Base-by-base conservation (phyloP, 2,113 vertebrate genomes). In the Proterorhinus semilunaris region DNA sequence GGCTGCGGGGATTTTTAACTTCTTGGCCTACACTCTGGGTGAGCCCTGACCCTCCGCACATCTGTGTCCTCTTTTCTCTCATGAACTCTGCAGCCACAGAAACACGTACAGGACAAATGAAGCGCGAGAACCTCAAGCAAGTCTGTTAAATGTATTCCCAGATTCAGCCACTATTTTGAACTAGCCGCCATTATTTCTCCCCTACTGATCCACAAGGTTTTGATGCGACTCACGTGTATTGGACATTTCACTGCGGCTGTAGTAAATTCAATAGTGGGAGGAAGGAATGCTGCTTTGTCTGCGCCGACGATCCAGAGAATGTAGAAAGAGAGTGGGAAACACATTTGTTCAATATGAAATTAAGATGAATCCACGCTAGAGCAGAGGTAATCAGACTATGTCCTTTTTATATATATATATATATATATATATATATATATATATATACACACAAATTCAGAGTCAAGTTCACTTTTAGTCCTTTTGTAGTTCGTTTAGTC, bases 1-100 rank as follows among this genome's bases (percentile, higher is more conserved):
- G 21, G 55, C 95, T 0, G 98, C 97, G 54, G 98, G 97, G 49
- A 82, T 98, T 79, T 96, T 99, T 85, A 99, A 98, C 92, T 99
- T 99, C 73, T 65, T 93, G 51, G 98, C 98, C 45, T 99, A 99
- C 36, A 99, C 97, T 0, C 92, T 99, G 11, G 98, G 98, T 99
- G 92, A 94, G 96, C 85, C 42, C 51, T 48, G 1, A 84, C 75
- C 80, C 71, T 10, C 15, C 17, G 5, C 8, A 59, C 62, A 12
- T 15, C 16, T 62, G 57, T 68, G 58, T 72, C 72, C 17, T 67
- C 57, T 47, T 71, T 10, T 42, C 50, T 58, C 2, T 16, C 50
- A 46, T 16, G 53, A 55, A 55, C 53, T 10, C 17, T 27, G 9
- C 53, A 55, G 9, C 27, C 27, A 36, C 27, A 36, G 4, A 36